Evolutionary conservation across 2,888 invertebrate genomes (phyloP).

Genomic region (Isoperla grammatica): DNA sequence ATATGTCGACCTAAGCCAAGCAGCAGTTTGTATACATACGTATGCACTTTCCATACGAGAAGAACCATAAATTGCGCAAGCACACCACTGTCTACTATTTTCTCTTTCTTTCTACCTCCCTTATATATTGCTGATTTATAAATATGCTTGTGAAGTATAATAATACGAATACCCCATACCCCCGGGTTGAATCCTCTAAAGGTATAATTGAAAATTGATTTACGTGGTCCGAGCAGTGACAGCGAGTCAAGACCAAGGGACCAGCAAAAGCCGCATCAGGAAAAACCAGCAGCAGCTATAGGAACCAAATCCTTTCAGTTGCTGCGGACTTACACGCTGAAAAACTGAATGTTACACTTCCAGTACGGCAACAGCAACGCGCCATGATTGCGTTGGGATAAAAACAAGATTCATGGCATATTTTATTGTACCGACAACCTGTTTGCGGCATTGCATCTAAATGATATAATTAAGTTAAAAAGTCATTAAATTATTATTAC

Average conservation of each 20-base stretch:
- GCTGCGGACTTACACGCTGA: no score
- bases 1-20: slow-evolving; percentile 46
- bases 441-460: no score
- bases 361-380: no score
- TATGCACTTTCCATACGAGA: slow-evolving; percentile 36
- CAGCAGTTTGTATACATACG: slow-evolving; percentile 43
- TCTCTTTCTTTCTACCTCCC: slow-evolving; percentile 27
- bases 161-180: slow-evolving; percentile 31
- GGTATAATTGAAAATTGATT: slow-evolving; percentile 50
- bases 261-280: slow-evolving; percentile 27
- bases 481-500: no score
- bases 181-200: slow-evolving; percentile 36
- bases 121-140: slow-evolving; percentile 47
- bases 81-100: slow-evolving; percentile 28
- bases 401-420: no score
- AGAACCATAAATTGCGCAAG: slow-evolving; percentile 35
- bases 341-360: no score
- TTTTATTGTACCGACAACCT: no score
- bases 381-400: no score
- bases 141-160: slow-evolving; percentile 48
- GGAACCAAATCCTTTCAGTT: background rate
- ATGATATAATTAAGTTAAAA: no score
- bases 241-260: slow-evolving; percentile 40
- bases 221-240: slow-evolving; percentile 46
- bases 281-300: slow-evolving; percentile 18